Conservation (phyloP, 2,113 vertebrate genomes). For the Rhabdomys dilectus region DNA sequence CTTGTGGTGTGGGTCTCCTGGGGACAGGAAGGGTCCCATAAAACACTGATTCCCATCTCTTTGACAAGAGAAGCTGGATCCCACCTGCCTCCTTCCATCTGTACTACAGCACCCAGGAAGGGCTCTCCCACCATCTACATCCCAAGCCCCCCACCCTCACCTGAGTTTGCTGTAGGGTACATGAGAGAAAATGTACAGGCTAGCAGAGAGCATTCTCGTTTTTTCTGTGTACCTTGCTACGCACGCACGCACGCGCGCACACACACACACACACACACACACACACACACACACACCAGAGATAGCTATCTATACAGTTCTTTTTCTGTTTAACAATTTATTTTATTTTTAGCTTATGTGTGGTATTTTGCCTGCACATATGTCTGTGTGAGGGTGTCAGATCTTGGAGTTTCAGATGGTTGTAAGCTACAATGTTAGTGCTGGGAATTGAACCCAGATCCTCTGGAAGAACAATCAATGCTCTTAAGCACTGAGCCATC, state of each 20-base stretch:
- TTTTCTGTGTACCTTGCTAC: neutral
- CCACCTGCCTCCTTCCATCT: neutral
- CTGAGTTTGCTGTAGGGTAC: neutral
- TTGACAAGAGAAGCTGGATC: slow-evolving; percentile 7
- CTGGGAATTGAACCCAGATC: too few relatives aligned
- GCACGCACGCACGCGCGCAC: too few relatives aligned
- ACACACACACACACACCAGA: neutral
- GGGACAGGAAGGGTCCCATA: neutral
- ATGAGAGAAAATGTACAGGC: neutral
- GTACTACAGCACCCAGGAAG: neutral
- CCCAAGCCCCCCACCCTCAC: neutral
- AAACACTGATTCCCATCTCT: neutral
- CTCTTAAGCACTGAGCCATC: too few relatives aligned
- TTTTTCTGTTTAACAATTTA: neutral
- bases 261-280: neutral
- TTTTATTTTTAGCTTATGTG: neutral
- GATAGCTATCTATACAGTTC: neutral
- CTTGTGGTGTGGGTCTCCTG: neutral
- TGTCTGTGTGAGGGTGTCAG: neutral
- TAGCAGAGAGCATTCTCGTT: neutral
- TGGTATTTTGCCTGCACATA: neutral
- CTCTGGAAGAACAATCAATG: too few relatives aligned
- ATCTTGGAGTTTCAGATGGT: neutral
- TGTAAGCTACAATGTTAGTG: too few relatives aligned
- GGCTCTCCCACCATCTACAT: neutral